These are phyloP conservation scores for Rhabdomys dilectus DNA, from an alignment of 2,113 vertebrate species.

Conservation along the genomic window DNA sequence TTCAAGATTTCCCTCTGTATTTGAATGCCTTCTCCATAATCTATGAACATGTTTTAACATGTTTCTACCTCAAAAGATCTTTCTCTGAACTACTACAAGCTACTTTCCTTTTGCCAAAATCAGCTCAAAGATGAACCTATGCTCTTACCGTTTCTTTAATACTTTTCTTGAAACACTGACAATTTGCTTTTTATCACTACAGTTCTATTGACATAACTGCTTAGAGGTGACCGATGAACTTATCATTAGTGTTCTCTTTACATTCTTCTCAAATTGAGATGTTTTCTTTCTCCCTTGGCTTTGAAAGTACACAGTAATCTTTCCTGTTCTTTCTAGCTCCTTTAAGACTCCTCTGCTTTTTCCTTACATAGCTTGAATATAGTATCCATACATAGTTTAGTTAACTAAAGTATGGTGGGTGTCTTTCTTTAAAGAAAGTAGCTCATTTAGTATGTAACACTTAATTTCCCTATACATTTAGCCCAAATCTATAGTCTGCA, in stretches of 20 bases:
- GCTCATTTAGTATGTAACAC: not conserved
- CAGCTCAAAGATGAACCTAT: not conserved
- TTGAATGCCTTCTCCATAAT: not conserved
- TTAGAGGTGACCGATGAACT: not conserved
- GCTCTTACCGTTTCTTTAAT: conserved; percentile 16
- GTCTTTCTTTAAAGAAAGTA: not conserved
- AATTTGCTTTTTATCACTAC: not conserved
- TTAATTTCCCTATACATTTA: not conserved
- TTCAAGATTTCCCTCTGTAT: conserved; percentile 10
- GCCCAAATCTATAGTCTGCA: not conserved
- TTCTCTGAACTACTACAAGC: not conserved
- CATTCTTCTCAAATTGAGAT: not conserved
- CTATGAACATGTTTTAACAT: not conserved
- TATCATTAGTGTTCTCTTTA: not conserved
- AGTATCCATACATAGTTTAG: not conserved
- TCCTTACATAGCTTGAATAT: not conserved
- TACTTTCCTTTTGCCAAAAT: not conserved
- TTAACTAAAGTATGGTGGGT: not conserved
- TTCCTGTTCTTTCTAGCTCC: not conserved
- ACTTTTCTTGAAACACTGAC: not conserved
- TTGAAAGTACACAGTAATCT: not conserved
- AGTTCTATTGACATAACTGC: not conserved
- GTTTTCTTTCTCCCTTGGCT: not conserved
- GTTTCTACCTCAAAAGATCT: not conserved
- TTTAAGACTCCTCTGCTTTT: not conserved